Conservation (phyloP, 2,888 invertebrate genomes). For the Podotricha telesiphe region DNA sequence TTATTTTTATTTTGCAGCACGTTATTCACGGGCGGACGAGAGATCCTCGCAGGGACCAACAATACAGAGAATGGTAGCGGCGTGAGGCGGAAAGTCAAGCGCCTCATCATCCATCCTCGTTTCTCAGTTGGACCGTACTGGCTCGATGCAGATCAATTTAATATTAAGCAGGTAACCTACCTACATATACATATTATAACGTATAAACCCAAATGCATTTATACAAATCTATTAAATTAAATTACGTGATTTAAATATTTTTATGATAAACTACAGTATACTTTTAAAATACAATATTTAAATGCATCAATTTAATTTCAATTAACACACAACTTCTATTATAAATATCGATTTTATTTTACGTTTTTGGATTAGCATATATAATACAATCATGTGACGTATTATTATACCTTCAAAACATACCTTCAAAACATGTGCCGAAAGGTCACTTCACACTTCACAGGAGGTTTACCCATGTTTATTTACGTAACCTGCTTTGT, state of each 20-base stretch:
- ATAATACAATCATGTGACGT: slow-evolving; percentile 18
- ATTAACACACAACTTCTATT: not conserved
- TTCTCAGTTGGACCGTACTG: slow-evolving; percentile 78
- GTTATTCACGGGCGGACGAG: slow-evolving; percentile 45
- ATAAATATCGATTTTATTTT: slow-evolving; percentile 1
- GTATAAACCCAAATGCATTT: too few species aligned
- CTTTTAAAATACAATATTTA: not conserved
- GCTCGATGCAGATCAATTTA: slow-evolving; percentile 57
- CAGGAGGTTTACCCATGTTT: slow-evolving; percentile 12
- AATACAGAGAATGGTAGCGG: slow-evolving; percentile 62
- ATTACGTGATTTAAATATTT: too few species aligned
- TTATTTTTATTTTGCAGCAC: slow-evolving; percentile 40
- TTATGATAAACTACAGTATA: not conserved
- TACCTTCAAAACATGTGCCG: slow-evolving; percentile 29
- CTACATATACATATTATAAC: too few species aligned
- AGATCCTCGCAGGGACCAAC: slow-evolving; percentile 65
- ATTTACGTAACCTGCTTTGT: slow-evolving; percentile 18
- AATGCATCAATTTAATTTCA: not conserved
- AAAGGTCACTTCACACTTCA: slow-evolving; percentile 25
- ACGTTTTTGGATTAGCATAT: not conserved
- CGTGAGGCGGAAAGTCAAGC: slow-evolving; percentile 58
- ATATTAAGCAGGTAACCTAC: slow-evolving; percentile 52
- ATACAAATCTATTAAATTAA: too few species aligned
- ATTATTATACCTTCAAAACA: slow-evolving; percentile 8
- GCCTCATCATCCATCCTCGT: slow-evolving; percentile 67